Conservation (phyloP, 1,140 invertebrate genomes). For the Zaprionus lachaisei region DNA sequence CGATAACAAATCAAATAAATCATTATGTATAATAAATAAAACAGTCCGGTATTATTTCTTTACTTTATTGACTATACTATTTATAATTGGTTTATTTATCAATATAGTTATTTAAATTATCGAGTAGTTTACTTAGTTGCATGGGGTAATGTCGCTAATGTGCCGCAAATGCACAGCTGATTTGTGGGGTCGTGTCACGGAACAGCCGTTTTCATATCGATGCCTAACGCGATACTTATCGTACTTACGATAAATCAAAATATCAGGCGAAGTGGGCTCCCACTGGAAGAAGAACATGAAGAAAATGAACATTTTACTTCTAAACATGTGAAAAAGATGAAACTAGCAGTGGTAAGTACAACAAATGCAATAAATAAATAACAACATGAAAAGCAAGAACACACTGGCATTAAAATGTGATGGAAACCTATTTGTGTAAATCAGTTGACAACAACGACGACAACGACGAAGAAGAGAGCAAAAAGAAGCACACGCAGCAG, state of each 20-base stretch:
- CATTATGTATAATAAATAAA: background rate
- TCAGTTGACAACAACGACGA: slow-evolving; percentile 59
- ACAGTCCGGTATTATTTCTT: background rate
- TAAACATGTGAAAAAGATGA: slow-evolving; percentile 73
- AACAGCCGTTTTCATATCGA: slow-evolving; percentile 33
- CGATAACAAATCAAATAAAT: slow-evolving; percentile 13
- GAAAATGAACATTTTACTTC: slow-evolving; percentile 41
- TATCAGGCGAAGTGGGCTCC: slow-evolving; percentile 44
- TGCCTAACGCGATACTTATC: slow-evolving; percentile 15
- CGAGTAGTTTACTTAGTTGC: background rate
- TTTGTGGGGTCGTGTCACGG: slow-evolving; percentile 30
- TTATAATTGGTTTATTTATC: background rate
- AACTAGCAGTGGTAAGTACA: slow-evolving; percentile 64
- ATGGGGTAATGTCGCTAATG: background rate
- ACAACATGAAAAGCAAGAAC: background rate
- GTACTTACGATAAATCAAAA: slow-evolving; percentile 40
- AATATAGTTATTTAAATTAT: background rate
- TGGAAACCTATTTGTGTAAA: slow-evolving; percentile 36
- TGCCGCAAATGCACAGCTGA: slow-evolving; percentile 20
- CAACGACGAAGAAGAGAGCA: slow-evolving; percentile 67
- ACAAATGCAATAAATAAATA: background rate
- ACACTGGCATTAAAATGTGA: slow-evolving; percentile 20
- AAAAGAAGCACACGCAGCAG: slow-evolving; percentile 73
- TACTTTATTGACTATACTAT: background rate
- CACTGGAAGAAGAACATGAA: slow-evolving; percentile 47